Evolutionary conservation across 2,797 vertebrate genomes (phyloP).

Genomic region (Orientallactaga sibirica): DNA sequence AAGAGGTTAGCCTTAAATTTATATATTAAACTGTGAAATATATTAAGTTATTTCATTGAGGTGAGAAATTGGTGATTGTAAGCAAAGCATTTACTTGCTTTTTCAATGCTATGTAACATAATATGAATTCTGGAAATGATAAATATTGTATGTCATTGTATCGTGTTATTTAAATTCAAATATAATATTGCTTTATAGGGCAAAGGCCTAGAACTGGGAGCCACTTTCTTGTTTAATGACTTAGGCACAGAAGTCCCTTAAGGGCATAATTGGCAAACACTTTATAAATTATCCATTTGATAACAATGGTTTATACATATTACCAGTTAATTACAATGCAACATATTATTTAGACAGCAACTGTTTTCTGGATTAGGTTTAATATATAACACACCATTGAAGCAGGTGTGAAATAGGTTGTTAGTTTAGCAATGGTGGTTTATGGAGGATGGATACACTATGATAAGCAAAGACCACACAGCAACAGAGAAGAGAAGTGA

Average conservation of each 20-base stretch:
- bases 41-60: constrained; percentile 49
- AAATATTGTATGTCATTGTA: constrained; percentile 71
- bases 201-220: constrained; percentile 23
- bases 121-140: constrained; percentile 78
- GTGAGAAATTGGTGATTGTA: constrained; percentile 65
- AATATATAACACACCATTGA: neutral
- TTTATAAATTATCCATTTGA: constrained; percentile 69
- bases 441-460: neutral
- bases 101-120: constrained; percentile 43
- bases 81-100: constrained; percentile 55
- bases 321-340: neutral
- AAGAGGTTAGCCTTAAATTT: neutral
- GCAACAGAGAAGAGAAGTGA: neutral
- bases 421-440: neutral
- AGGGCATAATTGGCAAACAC: constrained; percentile 70
- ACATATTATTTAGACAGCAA: neutral
- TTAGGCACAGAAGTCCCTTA: constrained; percentile 74
- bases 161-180: neutral
- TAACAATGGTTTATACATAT: constrained; percentile 77
- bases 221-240: neutral
- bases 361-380: neutral
- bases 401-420: neutral
- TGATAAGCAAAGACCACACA: neutral
- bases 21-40: constrained; percentile 31
- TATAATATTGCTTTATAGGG: constrained; percentile 71